These are phyloP conservation scores for Dicerorhinus sumatrensis DNA, from an alignment of 2,113 vertebrate genomes.

Conservation along the genomic window DNA sequence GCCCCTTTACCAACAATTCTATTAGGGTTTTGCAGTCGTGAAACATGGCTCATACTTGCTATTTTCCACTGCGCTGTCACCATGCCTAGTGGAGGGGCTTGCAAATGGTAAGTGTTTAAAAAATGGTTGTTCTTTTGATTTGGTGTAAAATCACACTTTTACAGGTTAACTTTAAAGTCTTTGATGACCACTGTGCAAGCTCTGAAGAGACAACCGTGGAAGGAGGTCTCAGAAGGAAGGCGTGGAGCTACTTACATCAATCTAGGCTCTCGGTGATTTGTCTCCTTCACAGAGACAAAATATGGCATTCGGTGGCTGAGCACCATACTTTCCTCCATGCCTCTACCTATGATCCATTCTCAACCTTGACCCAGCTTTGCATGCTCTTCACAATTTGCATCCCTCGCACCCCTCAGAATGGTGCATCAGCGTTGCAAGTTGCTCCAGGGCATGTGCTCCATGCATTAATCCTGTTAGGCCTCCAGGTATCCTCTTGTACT, in stretches of 20 bases:
- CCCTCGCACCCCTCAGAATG: background rate
- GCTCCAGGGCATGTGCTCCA: background rate
- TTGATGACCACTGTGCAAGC: background rate
- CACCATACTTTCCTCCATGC: too few relatives aligned
- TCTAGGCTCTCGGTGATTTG: background rate
- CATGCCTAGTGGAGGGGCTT: too few relatives aligned
- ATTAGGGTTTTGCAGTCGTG: background rate
- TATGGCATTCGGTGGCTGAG: background rate
- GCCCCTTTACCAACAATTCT: background rate
- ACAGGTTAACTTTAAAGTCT: background rate
- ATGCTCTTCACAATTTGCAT: background rate
- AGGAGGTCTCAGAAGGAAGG: background rate
- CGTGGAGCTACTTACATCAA: background rate
- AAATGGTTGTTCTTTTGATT: background rate
- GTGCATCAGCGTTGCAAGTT: background rate
- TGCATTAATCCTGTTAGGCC: fast-evolving
- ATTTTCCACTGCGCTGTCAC: background rate
- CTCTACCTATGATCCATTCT: background rate
- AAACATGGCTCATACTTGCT: background rate
- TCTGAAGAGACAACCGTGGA: background rate
- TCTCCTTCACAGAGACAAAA: background rate
- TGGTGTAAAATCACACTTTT: background rate
- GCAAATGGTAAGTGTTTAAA: background rate
- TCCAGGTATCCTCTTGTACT: too few relatives aligned
- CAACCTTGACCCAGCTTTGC: background rate